Base-by-base conservation (phyloP, 2,797 vertebrate species). In the Macrochelys suwanniensis region DNA sequence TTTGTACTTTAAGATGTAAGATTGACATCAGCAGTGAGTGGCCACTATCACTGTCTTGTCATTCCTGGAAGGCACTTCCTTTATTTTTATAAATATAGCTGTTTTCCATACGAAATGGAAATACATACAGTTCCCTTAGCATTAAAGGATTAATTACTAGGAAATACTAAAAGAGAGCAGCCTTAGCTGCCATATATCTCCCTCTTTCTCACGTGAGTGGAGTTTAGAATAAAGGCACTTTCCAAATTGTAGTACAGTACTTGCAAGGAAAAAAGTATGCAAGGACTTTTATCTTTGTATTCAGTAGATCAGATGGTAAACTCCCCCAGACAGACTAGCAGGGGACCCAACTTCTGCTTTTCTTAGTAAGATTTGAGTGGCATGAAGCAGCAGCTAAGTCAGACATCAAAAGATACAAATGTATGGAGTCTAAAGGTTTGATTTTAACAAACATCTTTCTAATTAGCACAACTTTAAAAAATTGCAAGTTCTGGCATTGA, bases 251-350 rank as follows among this genome's bases (percentile, higher is more conserved):
- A 92, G 96, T 80, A 50, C 84, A 90, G 88, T 71, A 88, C 93
- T 97, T 97, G 95, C 97, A 97, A 95, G 89, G 92, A 89, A 89
- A 82, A 89, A 91, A 95, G 89, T 84, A 53, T 57, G 82, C 2
- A 2, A 92, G 0, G 89, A 86, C 96, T 97, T 97, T 97, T 96
- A 96, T 97, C 95, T 97, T 95, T 84, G 95, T 45, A 50, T 94
- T 76, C 85, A 93, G 94, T 42, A 96, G 97, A 96, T 97, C 93
- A 97, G 97, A 89, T 97, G 97, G 97, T 91, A 96, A 95, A 95
- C 15, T 95, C 95, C 61, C 33, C 93, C 94, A 54, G 88, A 37
- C 92, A 96, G 96, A 94, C 3, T 78, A 65, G 91, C 95, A 92
- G 95, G 95, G 91, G 89, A 95, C 85, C 59, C 92, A 94, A 91